These are phyloP conservation scores for Mythimna loreyi DNA, from an alignment of 2,888 invertebrate species.

Conservation along the genomic window DNA sequence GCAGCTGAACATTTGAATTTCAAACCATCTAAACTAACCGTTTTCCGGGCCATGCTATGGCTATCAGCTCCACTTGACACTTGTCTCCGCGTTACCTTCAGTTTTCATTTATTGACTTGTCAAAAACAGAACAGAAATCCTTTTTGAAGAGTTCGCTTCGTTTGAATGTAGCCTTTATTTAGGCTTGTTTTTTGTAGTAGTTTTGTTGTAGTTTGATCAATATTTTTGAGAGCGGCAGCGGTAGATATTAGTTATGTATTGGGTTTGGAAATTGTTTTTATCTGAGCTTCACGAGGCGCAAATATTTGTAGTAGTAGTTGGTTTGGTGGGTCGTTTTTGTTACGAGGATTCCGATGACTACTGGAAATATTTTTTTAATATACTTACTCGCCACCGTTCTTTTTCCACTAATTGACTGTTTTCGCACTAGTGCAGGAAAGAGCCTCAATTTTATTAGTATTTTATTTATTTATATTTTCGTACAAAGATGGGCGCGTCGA, in stretches of 20 bases:
- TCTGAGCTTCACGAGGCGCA: not conserved
- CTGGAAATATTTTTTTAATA: not conserved
- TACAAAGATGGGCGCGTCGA: too few relatives aligned
- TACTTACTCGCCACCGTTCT: too few relatives aligned
- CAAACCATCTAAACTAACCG: not conserved
- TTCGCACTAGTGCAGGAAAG: too few relatives aligned
- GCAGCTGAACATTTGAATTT: not conserved
- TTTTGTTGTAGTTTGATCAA: constrained; percentile 34
- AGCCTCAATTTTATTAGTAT: too few relatives aligned
- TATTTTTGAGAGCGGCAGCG: constrained; percentile 27
- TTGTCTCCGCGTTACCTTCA: constrained; percentile 30
- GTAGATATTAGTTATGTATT: constrained; percentile 9
- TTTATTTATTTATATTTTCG: too few relatives aligned
- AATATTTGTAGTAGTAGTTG: constrained; percentile 5
- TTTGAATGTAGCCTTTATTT: constrained; percentile 36
- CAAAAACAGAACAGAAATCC: constrained; percentile 62
- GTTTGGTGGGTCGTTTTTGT: not conserved
- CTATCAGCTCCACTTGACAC: constrained; percentile 13
- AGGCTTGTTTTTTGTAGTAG: constrained; percentile 8
- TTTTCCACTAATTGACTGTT: too few relatives aligned
- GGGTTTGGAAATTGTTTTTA: constrained; percentile 3
- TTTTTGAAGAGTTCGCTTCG: constrained; percentile 46
- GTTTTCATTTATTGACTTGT: constrained; percentile 67
- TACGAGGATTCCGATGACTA: not conserved
- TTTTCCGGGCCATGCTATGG: not conserved